A percentile compares a stretch with the other conserved stretches of the same genome.
Conservation (phyloP, 2,113 vertebrate species). For the Cyanoderma ruficeps region DNA sequence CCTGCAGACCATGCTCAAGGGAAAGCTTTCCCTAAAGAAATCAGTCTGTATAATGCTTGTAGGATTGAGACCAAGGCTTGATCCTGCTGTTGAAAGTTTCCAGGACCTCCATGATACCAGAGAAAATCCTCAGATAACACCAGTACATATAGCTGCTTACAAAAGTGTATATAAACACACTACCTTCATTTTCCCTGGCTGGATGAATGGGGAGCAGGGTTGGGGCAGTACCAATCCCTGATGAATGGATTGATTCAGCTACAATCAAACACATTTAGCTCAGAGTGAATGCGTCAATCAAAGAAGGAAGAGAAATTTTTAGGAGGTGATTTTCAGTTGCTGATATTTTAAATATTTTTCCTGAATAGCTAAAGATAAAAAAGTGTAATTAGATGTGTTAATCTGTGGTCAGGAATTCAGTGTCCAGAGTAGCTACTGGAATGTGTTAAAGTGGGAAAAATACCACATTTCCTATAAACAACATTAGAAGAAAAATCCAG, state of each 20-base stretch:
- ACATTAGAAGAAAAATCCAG: not conserved
- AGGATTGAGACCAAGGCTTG: not conserved
- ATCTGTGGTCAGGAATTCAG: not conserved
- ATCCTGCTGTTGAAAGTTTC: not conserved
- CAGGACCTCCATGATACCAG: not conserved
- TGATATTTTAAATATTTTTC: constrained; percentile 32
- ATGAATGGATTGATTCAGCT: not conserved
- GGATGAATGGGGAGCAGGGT: not conserved
- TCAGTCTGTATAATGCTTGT: not conserved
- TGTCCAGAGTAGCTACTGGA: not conserved
- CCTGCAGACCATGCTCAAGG: not conserved
- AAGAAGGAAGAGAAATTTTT: not conserved
- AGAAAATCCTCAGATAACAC: not conserved
- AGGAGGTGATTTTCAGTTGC: constrained; percentile 20
- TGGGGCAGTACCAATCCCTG: not conserved
- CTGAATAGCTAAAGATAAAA: not conserved
- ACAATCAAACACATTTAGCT: not conserved
- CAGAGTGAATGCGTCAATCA: not conserved
- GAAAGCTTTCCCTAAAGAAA: not conserved
- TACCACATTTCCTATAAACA: not conserved
- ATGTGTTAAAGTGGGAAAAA: not conserved
- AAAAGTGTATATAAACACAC: not conserved
- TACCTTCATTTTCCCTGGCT: not conserved
- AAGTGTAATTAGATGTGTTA: not conserved
- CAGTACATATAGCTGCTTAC: not conserved